Evolutionary conservation across 92 coral and sea anemone genomes (phyloP).

Genomic region (Zoanthus sociatus): DNA sequence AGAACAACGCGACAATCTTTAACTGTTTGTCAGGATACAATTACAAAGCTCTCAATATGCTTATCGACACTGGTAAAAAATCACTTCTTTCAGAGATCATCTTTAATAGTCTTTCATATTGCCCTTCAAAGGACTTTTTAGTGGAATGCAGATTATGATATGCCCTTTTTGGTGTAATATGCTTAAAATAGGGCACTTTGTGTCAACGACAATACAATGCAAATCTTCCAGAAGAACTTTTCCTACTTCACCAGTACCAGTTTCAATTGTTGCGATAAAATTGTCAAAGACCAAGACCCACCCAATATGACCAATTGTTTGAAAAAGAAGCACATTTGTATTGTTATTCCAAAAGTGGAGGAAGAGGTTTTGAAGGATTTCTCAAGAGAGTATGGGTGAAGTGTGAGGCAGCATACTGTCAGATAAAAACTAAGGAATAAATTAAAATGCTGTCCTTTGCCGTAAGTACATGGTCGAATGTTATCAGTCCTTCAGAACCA

Average conservation of each 20-base stretch:
- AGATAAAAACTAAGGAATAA: no score
- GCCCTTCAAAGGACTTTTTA: not conserved
- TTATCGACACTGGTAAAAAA: not conserved
- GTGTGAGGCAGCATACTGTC: no score
- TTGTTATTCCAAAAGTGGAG: no score
- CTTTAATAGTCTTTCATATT: not conserved
- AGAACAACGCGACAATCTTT: not conserved
- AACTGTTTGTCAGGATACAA: not conserved
- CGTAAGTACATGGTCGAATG: no score
- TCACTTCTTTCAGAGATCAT: not conserved
- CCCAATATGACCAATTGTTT: conserved; percentile 10
- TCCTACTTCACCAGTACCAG: no score
- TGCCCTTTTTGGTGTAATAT: conserved; percentile 22
- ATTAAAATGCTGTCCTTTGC: no score
- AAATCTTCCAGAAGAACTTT: conserved; percentile 20
- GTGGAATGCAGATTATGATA: conserved; percentile 33
- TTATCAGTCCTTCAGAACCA: no score
- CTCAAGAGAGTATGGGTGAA: no score
- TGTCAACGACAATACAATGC: not conserved
- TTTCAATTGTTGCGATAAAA: no score
- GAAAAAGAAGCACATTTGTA: not conserved
- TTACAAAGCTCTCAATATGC: not conserved
- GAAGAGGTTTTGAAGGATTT: no score
- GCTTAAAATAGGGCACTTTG: not conserved
- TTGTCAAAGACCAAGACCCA: no score